A percentile compares a stretch with the other conserved stretches of the same genome.
Evolutionary conservation across 2,888 invertebrate species (phyloP).

Genomic region (Meghimatium bilineatum): DNA sequence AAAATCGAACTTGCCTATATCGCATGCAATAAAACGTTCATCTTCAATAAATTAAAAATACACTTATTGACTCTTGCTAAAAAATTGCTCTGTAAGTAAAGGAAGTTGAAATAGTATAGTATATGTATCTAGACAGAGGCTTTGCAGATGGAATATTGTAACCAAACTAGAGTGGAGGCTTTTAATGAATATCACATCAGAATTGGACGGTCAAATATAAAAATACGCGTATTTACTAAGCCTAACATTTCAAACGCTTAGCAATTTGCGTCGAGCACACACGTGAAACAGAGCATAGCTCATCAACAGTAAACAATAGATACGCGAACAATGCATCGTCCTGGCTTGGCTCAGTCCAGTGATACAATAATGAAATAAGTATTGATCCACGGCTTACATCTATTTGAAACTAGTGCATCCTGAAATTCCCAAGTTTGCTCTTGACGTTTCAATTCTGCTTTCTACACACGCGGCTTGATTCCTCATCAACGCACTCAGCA

Average conservation of each 20-base stretch:
- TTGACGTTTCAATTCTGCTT: slow-evolving; percentile 22
- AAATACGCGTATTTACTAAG: background rate
- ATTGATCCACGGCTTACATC: slow-evolving; percentile 23
- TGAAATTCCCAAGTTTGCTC: slow-evolving; percentile 28
- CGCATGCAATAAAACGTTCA: too few species aligned
- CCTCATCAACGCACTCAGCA: slow-evolving; percentile 18
- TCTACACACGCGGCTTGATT: background rate
- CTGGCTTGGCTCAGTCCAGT: background rate
- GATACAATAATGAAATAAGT: slow-evolving; percentile 1
- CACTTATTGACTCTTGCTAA: too few species aligned
- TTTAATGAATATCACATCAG: too few species aligned
- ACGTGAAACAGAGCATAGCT: background rate
- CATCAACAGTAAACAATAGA: background rate
- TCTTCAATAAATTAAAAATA: too few species aligned
- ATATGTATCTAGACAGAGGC: too few species aligned
- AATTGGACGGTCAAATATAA: background rate
- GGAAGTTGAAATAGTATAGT: too few species aligned
- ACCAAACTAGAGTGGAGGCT: too few species aligned
- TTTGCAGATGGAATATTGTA: too few species aligned
- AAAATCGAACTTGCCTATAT: too few species aligned
- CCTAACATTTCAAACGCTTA: background rate
- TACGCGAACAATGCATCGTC: background rate
- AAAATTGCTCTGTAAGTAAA: too few species aligned
- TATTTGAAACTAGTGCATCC: slow-evolving; percentile 15
- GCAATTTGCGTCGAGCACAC: background rate